These are phyloP conservation scores for Neosilurus hyrtlii DNA, from an alignment of 2,797 vertebrate genomes.

Conservation along the genomic window DNA sequence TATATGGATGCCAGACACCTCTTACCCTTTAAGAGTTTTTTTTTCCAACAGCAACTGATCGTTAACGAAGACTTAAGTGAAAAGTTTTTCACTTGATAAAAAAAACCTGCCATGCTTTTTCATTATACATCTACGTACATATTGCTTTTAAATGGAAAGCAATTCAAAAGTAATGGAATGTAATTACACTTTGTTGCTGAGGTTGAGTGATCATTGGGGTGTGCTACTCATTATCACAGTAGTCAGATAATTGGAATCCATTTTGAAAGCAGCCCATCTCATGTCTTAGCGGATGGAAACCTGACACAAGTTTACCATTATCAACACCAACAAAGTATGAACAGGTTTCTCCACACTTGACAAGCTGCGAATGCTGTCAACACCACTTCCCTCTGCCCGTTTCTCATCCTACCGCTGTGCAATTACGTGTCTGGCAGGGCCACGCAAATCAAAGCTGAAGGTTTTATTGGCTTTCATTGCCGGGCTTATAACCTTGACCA, in stretches of 20 bases:
- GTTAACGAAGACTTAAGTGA: conserved; percentile 11
- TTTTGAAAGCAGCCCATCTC: not conserved
- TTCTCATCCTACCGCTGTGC: conserved; percentile 40
- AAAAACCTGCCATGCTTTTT: not conserved
- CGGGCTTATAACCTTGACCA: conserved; percentile 53
- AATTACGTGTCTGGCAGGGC: conserved; percentile 51
- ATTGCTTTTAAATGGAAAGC: conserved; percentile 24
- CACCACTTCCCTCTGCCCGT: conserved; percentile 25
- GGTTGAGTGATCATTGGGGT: conserved; percentile 30
- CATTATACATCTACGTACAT: conserved; percentile 5
- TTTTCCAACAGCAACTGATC: not conserved
- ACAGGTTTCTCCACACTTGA: conserved; percentile 36
- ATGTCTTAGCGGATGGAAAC: not conserved
- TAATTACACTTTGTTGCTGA: conserved; percentile 15
- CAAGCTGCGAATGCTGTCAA: conserved; percentile 18
- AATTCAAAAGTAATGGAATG: conserved; percentile 33
- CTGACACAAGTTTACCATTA: conserved; percentile 7
- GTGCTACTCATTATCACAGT: conserved; percentile 21
- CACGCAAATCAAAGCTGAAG: conserved; percentile 57
- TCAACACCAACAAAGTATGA: conserved; percentile 26
- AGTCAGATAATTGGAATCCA: conserved; percentile 29
- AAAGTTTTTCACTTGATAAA: conserved; percentile 2
- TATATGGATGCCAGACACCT: not conserved
- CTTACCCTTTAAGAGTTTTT: not conserved
- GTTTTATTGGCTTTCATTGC: conserved; percentile 57